Conservation (phyloP, 2,113 vertebrate species). For the Phycodurus eques region DNA sequence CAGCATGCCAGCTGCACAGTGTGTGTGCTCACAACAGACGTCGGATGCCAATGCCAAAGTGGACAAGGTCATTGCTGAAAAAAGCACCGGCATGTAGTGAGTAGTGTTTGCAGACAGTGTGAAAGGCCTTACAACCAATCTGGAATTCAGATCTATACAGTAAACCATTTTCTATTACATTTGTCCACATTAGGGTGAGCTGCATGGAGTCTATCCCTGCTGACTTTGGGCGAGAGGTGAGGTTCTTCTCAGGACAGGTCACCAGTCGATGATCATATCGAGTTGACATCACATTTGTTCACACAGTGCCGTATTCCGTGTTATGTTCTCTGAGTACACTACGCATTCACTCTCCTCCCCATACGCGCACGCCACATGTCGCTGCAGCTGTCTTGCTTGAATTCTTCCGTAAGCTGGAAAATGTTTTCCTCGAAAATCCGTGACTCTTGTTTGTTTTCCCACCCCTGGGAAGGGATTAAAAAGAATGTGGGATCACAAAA, state of each 20-base stretch:
- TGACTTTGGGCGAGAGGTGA: too few relatives aligned
- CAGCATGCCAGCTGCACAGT: slow-evolving; percentile 7
- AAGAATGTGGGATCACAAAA: background rate
- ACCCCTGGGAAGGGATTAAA: background rate
- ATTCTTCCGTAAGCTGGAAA: slow-evolving; percentile 31
- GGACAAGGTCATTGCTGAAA: slow-evolving; percentile 12
- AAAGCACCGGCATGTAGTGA: slow-evolving; percentile 9
- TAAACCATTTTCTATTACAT: too few relatives aligned
- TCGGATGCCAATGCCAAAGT: background rate
- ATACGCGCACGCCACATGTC: background rate
- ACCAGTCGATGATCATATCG: background rate
- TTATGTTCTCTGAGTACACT: background rate
- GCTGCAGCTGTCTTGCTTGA: background rate
- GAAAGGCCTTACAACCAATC: background rate
- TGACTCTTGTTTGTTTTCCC: slow-evolving; percentile 33
- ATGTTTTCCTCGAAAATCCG: slow-evolving; percentile 37
- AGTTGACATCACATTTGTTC: background rate
- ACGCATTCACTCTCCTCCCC: background rate
- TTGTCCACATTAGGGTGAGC: too few relatives aligned
- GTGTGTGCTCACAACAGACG: background rate
- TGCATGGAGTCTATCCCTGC: too few relatives aligned
- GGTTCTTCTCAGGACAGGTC: too few relatives aligned
- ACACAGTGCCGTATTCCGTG: background rate
- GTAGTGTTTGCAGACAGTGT: background rate
- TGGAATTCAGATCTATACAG: too few relatives aligned